phyloP scores from a whole-genome alignment of 64 coral and sea anemone species.

The Pachyseris speciosa region DNA sequence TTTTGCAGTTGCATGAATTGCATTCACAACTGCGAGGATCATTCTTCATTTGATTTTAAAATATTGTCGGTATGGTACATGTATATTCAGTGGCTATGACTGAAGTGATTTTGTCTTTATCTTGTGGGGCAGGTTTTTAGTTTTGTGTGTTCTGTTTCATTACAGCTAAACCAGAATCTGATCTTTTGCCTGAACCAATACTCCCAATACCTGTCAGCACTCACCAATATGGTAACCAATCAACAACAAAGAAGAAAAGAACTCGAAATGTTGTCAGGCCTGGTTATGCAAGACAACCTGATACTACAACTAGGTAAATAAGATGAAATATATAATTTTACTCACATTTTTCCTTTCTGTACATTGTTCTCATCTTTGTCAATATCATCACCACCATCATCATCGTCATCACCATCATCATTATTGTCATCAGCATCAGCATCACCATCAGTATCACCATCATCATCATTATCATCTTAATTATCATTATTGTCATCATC shows the following conservation, averaged over 20 bases:
- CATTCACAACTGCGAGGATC: no score
- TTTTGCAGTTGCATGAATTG: no score
- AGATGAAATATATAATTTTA: neutral
- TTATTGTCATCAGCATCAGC: no score
- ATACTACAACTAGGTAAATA: neutral
- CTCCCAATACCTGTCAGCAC: neutral
- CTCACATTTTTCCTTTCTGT: neutral
- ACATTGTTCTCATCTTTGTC: neutral
- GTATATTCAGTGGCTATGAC: neutral
- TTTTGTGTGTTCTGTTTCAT: neutral
- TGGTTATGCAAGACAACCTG: constrained; percentile 35
- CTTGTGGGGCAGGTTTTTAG: neutral
- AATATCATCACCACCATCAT: neutral
- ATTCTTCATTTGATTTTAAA: no score
- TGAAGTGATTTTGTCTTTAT: neutral
- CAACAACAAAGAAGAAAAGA: constrained; percentile 26
- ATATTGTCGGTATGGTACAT: no score
- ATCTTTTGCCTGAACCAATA: constrained; percentile 32
- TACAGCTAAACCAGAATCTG: neutral
- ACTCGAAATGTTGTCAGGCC: constrained; percentile 18
- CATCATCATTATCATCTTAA: no score
- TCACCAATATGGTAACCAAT: neutral
- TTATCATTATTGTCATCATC: no score
- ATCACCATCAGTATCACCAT: no score
- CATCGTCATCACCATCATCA: neutral